Evolutionary conservation across 35 echinoderm and acorn worm genomes (phyloP).

Genomic region (Heliocidaris tuberculata): DNA sequence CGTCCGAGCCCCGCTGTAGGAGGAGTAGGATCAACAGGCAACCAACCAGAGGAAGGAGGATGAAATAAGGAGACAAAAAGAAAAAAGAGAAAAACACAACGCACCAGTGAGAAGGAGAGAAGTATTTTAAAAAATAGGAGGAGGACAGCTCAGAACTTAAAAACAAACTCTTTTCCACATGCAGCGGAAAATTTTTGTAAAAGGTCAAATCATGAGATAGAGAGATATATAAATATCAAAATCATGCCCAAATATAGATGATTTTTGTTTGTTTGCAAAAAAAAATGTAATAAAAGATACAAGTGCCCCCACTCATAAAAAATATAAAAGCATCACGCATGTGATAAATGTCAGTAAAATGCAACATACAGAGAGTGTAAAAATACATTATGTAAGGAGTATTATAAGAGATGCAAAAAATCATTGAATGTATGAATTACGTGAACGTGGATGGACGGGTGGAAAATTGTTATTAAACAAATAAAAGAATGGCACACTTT

Average conservation of each 20-base stretch:
- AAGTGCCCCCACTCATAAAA: slow-evolving; percentile 42
- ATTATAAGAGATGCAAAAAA: slow-evolving; percentile 41
- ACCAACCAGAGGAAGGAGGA: slow-evolving; percentile 37
- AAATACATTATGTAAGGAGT: slow-evolving; percentile 28
- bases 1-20: slow-evolving; percentile 38
- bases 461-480: slow-evolving; percentile 28
- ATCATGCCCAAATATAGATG: slow-evolving; percentile 48
- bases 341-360: slow-evolving; percentile 49
- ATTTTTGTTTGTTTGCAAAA: slow-evolving; percentile 48
- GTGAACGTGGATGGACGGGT: slow-evolving; percentile 41
- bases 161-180: slow-evolving; percentile 44
- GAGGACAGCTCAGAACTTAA: slow-evolving; percentile 39
- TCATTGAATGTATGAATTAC: slow-evolving; percentile 49
- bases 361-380: slow-evolving; percentile 27
- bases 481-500: slow-evolving; percentile 46
- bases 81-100: slow-evolving; percentile 55
- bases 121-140: slow-evolving; percentile 36
- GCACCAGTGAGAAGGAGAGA: slow-evolving; percentile 48
- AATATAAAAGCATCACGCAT: slow-evolving; percentile 43
- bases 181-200: slow-evolving; percentile 38
- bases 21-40: slow-evolving; percentile 32
- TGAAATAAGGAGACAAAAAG: slow-evolving; percentile 37
- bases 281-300: slow-evolving; percentile 9
- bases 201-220: slow-evolving; percentile 35
- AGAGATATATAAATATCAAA: slow-evolving; percentile 46